Base-by-base conservation (phyloP, 2,888 invertebrate species). In the Drosophila tanythrix region DNA sequence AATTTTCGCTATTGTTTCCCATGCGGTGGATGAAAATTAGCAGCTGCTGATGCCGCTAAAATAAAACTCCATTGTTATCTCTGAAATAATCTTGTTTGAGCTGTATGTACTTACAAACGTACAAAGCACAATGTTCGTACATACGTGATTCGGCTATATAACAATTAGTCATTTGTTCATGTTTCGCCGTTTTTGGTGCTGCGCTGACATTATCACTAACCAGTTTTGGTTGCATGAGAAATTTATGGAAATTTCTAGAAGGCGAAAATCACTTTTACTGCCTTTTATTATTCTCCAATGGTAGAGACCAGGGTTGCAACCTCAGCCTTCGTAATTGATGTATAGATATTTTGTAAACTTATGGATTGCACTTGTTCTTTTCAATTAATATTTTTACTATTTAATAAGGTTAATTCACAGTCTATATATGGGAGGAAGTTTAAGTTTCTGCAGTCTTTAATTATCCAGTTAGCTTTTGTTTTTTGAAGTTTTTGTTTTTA, bases 1-100 rank as follows among this genome's bases (percentile, higher is more conserved):
- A 90, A 90, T 79, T 74, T 87, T 87, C 84, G 71, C 50, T 74
- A 73, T 85, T 86, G 78, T 79, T 46, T 66, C 61, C 58, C 77
- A 82, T 85, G 88, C 68, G 85, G 86, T 74, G 46, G 25, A 59
- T 52, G 55, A 71, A 87, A 66, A 59, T 35, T 35, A 52, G 57
- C 85, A 76, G 74, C 74, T 81, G 82, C 70, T 58, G 4, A 25
- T 25, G 8, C 13, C 6, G 38, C 35, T 74, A 35, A 67, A 66
- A 55, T 57, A n/a, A 27, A 55, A 63, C 69, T 75, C 73, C 53
- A 68, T 77, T 80, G 57, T 71, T 76, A 73, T 74, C 64, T 71
- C 36, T 55, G 33, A 55, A 61, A 70, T 81, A 70, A 76, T 87
- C 66, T 71, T 71, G 64, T 38, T 53, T 61, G n/a, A n/a, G 25